Conservation (phyloP, 2,888 invertebrate genomes). For the Didymodactylos carnosus region DNA sequence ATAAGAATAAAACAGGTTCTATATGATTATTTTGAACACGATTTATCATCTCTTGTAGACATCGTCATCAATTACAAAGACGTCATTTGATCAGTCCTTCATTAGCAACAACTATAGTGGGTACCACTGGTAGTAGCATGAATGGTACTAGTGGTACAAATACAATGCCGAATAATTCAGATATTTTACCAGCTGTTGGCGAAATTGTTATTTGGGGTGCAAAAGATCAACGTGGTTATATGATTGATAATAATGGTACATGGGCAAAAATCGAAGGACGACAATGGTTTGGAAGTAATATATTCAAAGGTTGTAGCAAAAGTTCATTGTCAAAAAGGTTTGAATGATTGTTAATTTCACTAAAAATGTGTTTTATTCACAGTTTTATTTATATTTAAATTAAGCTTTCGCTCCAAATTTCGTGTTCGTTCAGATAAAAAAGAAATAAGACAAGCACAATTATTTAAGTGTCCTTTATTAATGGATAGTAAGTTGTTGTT, state of each 20-base stretch:
- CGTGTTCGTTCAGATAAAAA: too few species aligned
- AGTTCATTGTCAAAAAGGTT: neutral
- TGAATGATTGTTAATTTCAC: neutral
- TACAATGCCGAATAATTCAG: constrained; percentile 12
- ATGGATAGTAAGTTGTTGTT: neutral
- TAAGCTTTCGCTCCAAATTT: too few species aligned
- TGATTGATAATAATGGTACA: constrained; percentile 13
- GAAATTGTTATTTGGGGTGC: constrained; percentile 14
- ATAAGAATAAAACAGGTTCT: too few species aligned
- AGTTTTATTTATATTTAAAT: too few species aligned
- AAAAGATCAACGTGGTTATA: constrained; percentile 11
- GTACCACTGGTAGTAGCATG: neutral
- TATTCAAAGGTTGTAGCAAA: neutral
- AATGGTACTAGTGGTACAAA: neutral
- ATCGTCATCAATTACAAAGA: neutral
- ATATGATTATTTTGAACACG: too few species aligned
- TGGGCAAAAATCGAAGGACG: constrained; percentile 3
- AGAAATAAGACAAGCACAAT: neutral
- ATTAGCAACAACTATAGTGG: neutral
- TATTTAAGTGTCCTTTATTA: neutral
- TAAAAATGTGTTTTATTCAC: too few species aligned
- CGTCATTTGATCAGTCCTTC: neutral
- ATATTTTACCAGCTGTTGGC: constrained; percentile 12
- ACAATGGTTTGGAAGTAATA: neutral
- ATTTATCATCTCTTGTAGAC: too few species aligned